phyloP scores from a whole-genome alignment of 2,797 vertebrate genomes.

The Pipistrellus kuhlii region DNA sequence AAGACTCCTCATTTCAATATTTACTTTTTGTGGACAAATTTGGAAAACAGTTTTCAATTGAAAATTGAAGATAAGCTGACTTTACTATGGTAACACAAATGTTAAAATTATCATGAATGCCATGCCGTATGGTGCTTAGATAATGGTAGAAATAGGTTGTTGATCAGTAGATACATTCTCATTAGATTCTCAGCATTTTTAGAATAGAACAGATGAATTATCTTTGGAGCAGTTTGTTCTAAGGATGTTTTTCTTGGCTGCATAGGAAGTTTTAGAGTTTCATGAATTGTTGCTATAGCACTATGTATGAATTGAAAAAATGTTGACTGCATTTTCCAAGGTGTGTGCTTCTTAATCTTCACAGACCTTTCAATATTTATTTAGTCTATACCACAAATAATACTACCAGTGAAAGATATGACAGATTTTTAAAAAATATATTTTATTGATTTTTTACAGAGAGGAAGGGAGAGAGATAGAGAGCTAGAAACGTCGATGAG shows the following conservation, averaged over 20 bases:
- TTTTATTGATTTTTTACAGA: too few relatives aligned
- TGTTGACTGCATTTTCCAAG: conserved; percentile 35
- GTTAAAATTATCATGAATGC: conserved; percentile 58
- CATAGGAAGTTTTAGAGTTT: conserved; percentile 44
- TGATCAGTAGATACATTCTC: conserved; percentile 70
- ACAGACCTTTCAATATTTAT: conserved; percentile 11
- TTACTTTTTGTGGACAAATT: conserved; percentile 58
- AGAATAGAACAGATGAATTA: conserved; percentile 63
- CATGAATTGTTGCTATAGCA: conserved; percentile 19
- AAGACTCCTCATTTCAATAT: conserved; percentile 65
- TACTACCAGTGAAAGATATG: not conserved
- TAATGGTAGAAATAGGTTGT: conserved; percentile 69
- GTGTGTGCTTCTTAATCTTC: not conserved
- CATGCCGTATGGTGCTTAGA: conserved; percentile 49
- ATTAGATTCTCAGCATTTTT: conserved; percentile 72
- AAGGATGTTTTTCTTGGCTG: conserved; percentile 61
- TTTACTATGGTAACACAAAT: conserved; percentile 52
- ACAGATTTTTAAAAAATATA: not conserved
- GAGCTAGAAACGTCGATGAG: too few relatives aligned
- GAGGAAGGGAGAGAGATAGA: too few relatives aligned
- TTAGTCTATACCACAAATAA: conserved; percentile 44
- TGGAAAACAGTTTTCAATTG: conserved; percentile 60
- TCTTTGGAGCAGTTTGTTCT: conserved; percentile 54
- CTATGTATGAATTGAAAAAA: not conserved
- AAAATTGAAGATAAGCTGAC: conserved; percentile 67